phyloP scores from a whole-genome alignment of 2,888 invertebrate species.

The Ochropacha duplaris region DNA sequence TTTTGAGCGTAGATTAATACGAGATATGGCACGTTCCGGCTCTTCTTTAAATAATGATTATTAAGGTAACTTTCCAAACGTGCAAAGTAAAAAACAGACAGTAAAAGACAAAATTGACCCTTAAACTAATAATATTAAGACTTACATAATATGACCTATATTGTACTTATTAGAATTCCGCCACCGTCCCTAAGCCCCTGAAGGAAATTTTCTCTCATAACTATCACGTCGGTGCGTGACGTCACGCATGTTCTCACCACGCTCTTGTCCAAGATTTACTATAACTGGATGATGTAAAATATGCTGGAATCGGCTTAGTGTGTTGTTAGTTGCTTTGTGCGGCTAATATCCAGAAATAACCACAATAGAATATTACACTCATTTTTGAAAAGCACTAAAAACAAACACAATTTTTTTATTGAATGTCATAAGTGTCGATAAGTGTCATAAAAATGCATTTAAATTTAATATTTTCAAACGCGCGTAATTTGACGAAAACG shows the following conservation, averaged over 20 bases:
- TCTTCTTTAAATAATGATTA: neutral
- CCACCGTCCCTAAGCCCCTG: neutral
- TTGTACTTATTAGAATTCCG: neutral
- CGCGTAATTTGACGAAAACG: too few relatives aligned
- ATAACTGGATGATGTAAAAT: neutral
- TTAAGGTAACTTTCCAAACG: too few relatives aligned
- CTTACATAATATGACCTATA: neutral
- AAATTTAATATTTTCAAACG: too few relatives aligned
- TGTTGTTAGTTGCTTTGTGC: neutral
- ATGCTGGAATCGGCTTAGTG: neutral
- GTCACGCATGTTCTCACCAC: neutral
- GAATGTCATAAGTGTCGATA: too few relatives aligned
- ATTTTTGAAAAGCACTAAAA: too few relatives aligned
- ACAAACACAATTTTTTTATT: too few relatives aligned
- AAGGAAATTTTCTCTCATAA: too few relatives aligned
- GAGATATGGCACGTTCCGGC: constrained; percentile 18
- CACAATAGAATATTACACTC: too few relatives aligned
- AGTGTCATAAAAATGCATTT: too few relatives aligned
- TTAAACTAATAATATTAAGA: neutral
- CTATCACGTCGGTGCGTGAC: neutral
- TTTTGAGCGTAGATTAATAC: constrained; percentile 11
- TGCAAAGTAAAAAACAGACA: too few relatives aligned
- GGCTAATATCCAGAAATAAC: too few relatives aligned
- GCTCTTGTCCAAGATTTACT: neutral
- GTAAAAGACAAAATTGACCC: neutral